These are phyloP conservation scores for Archilochus colubris DNA, from an alignment of 2,113 vertebrate genomes.

Conservation along the genomic window DNA sequence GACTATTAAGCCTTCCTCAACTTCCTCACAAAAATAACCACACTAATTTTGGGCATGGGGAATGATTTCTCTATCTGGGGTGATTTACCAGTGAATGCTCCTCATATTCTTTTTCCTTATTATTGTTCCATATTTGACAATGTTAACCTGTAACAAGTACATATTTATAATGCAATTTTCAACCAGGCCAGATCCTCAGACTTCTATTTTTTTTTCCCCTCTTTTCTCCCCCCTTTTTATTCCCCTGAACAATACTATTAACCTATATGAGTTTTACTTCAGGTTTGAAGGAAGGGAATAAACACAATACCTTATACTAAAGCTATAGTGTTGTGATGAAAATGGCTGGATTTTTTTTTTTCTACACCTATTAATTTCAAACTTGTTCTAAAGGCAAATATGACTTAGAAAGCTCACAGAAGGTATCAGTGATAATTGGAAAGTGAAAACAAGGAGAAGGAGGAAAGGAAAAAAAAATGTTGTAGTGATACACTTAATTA, in stretches of 20 bases:
- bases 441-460: conserved; percentile 42
- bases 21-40: neutral
- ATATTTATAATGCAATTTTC: neutral
- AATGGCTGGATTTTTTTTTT: neutral
- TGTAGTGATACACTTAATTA: conserved; percentile 73
- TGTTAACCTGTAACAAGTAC: neutral
- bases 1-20: conserved; percentile 17
- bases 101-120: neutral
- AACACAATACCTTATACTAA: conserved; percentile 23
- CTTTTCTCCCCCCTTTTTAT: too few relatives aligned
- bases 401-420: conserved; percentile 69
- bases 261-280: neutral
- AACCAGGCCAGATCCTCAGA: neutral
- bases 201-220: neutral
- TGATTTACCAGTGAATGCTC: neutral
- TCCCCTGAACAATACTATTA: neutral
- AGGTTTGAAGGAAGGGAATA: conserved; percentile 38
- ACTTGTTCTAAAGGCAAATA: conserved; percentile 66
- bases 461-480: neutral
- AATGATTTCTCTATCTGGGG: neutral
- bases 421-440: conserved; percentile 69
- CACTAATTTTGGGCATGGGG: neutral
- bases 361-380: conserved; percentile 60
- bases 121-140: neutral
- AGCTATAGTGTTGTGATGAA: neutral